Conservation (phyloP, 2,113 vertebrate species). For the Holacanthus passer region DNA sequence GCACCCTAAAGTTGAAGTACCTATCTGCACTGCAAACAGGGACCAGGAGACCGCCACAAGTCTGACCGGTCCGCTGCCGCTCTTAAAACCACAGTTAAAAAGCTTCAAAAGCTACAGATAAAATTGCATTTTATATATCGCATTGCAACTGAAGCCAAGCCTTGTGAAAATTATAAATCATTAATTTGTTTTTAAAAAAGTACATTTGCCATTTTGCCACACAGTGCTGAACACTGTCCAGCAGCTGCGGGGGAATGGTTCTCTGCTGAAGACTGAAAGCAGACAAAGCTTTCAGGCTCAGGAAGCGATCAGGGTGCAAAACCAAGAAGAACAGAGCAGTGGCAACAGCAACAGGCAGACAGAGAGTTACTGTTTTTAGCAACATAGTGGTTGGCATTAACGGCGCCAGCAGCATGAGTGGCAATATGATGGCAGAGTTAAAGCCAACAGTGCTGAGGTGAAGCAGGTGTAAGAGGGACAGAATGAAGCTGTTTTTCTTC, state of each 20-base stretch:
- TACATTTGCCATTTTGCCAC: constrained; percentile 2
- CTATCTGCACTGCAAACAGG: background rate
- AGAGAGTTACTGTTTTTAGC: constrained; percentile 56
- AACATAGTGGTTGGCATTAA: constrained; percentile 51
- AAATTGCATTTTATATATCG: constrained; percentile 4
- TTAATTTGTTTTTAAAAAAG: constrained; percentile 10
- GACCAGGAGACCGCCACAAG: constrained; percentile 20
- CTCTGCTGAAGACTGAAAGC: constrained; percentile 35
- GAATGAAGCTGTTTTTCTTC: constrained; percentile 13
- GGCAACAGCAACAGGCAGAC: constrained; percentile 67
- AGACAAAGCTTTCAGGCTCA: constrained; percentile 50
- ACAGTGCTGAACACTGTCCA: background rate
- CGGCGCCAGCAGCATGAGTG: constrained; percentile 55
- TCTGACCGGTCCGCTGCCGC: constrained; percentile 13
- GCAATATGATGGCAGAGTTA: constrained; percentile 53
- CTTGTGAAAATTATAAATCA: background rate
- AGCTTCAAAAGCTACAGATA: background rate
- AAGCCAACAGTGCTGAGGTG: constrained; percentile 69
- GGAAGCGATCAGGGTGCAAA: constrained; percentile 76
- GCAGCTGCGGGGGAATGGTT: background rate
- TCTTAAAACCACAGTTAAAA: background rate
- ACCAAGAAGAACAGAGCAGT: constrained; percentile 77
- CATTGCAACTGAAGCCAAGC: constrained; percentile 18
- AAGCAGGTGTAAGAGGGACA: constrained; percentile 43
- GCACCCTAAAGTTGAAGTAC: constrained; percentile 67